A percentile compares a stretch with the other conserved stretches of the same genome.
Conservation (phyloP, 2,888 invertebrate genomes). For the Buathra laborator region DNA sequence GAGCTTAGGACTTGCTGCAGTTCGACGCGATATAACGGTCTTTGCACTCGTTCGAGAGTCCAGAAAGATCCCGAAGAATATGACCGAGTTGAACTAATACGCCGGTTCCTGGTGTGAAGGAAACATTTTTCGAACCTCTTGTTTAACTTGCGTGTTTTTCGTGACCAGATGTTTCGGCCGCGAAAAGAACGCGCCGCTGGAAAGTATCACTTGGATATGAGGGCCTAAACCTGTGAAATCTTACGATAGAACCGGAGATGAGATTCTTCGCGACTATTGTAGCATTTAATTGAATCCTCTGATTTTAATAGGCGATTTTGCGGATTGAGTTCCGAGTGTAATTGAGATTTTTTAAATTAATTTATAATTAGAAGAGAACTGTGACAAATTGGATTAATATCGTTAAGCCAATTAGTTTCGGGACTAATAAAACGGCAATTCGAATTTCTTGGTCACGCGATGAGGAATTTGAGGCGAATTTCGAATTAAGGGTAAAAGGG, state of each 20-base stretch:
- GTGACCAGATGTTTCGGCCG: conserved; percentile 11
- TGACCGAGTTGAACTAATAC: not conserved
- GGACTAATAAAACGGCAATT: conserved; percentile 3
- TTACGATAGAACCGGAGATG: not conserved
- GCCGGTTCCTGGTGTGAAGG: not conserved
- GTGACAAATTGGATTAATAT: not conserved
- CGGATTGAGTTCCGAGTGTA: not conserved
- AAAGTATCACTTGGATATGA: not conserved
- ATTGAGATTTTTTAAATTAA: not conserved
- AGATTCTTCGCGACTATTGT: too few species aligned
- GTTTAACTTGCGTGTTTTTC: conserved; percentile 22
- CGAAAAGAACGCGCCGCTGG: not conserved
- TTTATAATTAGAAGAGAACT: not conserved
- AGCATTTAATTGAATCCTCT: too few species aligned
- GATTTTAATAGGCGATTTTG: not conserved
- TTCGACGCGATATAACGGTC: conserved; percentile 70
- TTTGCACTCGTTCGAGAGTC: conserved; percentile 18
- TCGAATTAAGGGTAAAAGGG: not conserved
- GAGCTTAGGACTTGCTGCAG: conserved; percentile 5
- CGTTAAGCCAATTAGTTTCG: not conserved
- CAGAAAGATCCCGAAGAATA: not conserved
- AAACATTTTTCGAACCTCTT: not conserved
- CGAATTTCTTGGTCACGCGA: not conserved
- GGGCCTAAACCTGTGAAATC: not conserved
- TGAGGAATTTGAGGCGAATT: not conserved